Conservation (phyloP, 2,888 invertebrate species). For the Pantelozetes paolii region DNA sequence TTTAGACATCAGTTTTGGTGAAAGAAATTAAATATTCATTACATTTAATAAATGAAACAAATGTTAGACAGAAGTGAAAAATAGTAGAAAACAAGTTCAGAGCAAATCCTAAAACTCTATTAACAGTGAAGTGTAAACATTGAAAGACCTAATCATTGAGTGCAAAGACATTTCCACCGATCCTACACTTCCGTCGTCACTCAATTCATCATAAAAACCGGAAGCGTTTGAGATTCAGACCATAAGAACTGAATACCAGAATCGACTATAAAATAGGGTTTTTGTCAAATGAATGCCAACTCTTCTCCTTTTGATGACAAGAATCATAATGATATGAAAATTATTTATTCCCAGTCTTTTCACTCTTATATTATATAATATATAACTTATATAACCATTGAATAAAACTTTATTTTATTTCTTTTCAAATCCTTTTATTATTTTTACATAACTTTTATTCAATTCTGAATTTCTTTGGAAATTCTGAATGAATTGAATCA, state of each 20-base stretch:
- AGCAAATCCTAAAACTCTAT: not conserved
- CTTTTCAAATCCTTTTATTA: not conserved
- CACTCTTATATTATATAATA: not conserved
- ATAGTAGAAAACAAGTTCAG: too few relatives aligned
- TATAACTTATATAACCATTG: not conserved
- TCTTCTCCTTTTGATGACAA: too few relatives aligned
- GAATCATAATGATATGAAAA: constrained; percentile 15
- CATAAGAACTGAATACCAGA: constrained; percentile 14
- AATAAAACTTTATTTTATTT: not conserved
- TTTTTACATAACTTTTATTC: not conserved
- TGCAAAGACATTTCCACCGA: not conserved
- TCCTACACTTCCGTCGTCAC: constrained; percentile 13
- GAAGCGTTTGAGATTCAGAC: constrained; percentile 5
- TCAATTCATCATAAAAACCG: not conserved
- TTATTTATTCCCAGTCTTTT: not conserved
- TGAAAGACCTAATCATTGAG: not conserved
- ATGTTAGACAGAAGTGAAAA: too few relatives aligned
- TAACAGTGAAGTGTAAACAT: not conserved
- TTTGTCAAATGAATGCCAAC: not conserved
- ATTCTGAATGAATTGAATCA: too few relatives aligned
- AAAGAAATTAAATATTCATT: too few relatives aligned
- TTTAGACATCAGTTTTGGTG: too few relatives aligned
- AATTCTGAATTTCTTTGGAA: too few relatives aligned
- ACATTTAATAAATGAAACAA: too few relatives aligned
- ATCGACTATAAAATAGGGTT: too few relatives aligned